phyloP scores from a whole-genome alignment of 2,113 vertebrate genomes.

The Egretta garzetta region DNA sequence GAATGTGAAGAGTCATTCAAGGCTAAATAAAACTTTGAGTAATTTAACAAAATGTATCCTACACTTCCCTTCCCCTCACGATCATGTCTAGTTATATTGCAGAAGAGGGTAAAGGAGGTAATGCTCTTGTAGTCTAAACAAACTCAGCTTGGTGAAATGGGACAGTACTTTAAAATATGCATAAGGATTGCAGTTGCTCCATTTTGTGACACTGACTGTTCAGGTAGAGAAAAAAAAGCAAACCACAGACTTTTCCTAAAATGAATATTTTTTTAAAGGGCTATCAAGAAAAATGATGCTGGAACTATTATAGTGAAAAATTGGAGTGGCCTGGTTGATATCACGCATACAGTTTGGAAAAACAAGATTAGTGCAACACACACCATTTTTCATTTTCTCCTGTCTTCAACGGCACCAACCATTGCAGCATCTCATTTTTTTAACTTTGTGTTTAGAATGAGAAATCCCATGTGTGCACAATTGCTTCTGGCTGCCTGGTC shows the following conservation, averaged over 20 bases:
- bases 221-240: neutral
- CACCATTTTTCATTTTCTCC: constrained; percentile 52
- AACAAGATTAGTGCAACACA: constrained; percentile 40
- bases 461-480: neutral
- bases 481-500: neutral
- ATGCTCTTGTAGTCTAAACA: constrained; percentile 47
- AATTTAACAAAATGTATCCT: neutral
- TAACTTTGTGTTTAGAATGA: neutral
- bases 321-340: constrained; percentile 13
- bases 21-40: constrained; percentile 3
- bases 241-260: neutral
- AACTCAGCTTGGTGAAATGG: neutral
- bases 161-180: constrained; percentile 50
- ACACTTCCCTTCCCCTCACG: neutral
- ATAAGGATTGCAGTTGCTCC: constrained; percentile 48
- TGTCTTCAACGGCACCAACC: neutral
- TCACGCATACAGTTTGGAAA: neutral
- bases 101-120: constrained; percentile 42
- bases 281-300: constrained; percentile 36
- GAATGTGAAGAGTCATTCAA: neutral
- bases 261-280: neutral
- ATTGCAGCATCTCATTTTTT: constrained; percentile 25
- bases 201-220: constrained; percentile 22
- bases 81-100: neutral
- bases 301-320: constrained; percentile 39